phyloP scores from a whole-genome alignment of 2,797 vertebrate species.

The Macrochelys suwanniensis region DNA sequence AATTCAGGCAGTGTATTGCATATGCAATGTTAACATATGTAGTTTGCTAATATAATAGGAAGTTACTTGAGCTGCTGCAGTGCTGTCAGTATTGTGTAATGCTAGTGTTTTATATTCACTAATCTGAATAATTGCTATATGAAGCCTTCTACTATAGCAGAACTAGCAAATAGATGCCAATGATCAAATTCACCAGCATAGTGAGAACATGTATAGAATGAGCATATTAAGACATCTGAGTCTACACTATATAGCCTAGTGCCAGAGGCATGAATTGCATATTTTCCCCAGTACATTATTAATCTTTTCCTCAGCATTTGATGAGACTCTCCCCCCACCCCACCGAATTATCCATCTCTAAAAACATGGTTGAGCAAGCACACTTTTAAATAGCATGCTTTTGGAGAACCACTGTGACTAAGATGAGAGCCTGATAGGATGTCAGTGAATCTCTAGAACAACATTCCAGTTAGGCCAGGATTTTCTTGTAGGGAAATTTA shows the following conservation, averaged over 20 bases:
- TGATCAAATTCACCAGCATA: neutral
- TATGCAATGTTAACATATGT: neutral
- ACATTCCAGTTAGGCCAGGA: neutral
- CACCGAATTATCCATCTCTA: neutral
- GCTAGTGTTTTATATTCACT: neutral
- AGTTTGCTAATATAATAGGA: neutral
- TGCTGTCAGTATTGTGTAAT: neutral
- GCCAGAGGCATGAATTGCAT: slow-evolving; percentile 13
- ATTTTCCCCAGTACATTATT: slow-evolving; percentile 19
- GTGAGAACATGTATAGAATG: neutral
- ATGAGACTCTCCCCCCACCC: neutral
- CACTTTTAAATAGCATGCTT: neutral
- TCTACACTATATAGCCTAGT: neutral
- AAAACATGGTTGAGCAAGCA: neutral
- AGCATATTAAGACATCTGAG: neutral
- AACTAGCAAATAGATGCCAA: neutral
- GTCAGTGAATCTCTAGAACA: neutral
- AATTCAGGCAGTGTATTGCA: accelerated
- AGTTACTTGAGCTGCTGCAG: neutral
- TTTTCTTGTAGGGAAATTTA: neutral
- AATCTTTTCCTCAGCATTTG: slow-evolving; percentile 34
- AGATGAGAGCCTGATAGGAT: neutral
- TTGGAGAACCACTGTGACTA: neutral
- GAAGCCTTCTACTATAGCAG: neutral
- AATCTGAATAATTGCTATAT: neutral